Evolutionary conservation across 2,113 vertebrate genomes (phyloP).

Genomic region (Smithornis capensis): DNA sequence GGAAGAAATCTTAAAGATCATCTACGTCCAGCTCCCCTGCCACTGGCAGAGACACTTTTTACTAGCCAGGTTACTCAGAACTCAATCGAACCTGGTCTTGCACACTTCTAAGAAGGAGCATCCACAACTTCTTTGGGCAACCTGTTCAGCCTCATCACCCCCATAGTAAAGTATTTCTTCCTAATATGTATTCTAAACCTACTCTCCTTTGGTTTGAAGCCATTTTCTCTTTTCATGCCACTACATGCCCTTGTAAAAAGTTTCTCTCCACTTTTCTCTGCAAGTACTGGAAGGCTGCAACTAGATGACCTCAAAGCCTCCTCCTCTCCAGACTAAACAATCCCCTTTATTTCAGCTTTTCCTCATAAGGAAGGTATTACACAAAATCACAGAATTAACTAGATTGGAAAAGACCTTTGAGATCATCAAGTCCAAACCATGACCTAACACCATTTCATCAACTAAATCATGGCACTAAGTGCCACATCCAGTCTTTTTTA

Average conservation of each 20-base stretch:
- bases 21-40: not conserved
- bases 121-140: not conserved
- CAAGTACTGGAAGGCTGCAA: not conserved
- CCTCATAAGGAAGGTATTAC: fast-evolving
- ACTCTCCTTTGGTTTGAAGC: not conserved
- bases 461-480: too few relatives aligned
- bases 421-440: too few relatives aligned
- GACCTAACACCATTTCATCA: too few relatives aligned
- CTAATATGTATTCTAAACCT: not conserved
- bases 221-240: not conserved
- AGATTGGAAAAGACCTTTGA: too few relatives aligned
- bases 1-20: not conserved
- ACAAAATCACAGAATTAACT: too few relatives aligned
- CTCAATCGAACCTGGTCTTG: not conserved
- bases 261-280: not conserved
- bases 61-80: not conserved
- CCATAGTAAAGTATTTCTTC: not conserved
- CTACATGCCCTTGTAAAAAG: not conserved
- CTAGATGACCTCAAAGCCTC: not conserved
- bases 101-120: not conserved
- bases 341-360: not conserved
- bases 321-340: not conserved
- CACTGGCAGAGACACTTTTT: not conserved
- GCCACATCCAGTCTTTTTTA: too few relatives aligned
- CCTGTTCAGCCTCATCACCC: too few relatives aligned